Evolutionary conservation across 2,113 vertebrate genomes (phyloP), one percentile per base, ranked within the genome.

Genomic region (Chamaea fasciata): DNA sequence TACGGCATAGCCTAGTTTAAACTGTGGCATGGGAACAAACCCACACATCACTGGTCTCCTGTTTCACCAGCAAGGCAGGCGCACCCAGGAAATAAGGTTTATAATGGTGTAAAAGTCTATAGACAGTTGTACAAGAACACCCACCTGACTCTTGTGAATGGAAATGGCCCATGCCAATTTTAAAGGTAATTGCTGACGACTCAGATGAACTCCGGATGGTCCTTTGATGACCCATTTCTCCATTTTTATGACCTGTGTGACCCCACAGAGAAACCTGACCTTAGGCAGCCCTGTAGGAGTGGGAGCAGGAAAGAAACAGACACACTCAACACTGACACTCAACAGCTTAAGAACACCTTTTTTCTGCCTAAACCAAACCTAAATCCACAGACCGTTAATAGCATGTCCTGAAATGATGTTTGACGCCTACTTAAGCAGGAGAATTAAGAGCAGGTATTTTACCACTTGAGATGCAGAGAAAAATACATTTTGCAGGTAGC

Each of bases 161-260:
- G 99, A 99, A 92, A 99, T 99, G 42, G 99, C 99, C 99, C 99
- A 99, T 79, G 99, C 99, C 83, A 99, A 96, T 96, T 99, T 99
- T 91, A 99, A 98, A 11, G 99, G 99, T 70, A 99, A 96, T 96
- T 99, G 99, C 90, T 98, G 98, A 33, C 99, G 98, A 95, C 98
- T 99, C 90, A 99, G 94, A 70, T 98, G 97, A 82, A 98, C 83
- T 50, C 99, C 99, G 33, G 98, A 98, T 1, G 96, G 93, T 3
- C 98, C 98, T 92, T 99, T 99, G 49, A 99, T 98, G 4, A 98
- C 93, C 99, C 99, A 99, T 80, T 98, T 98, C 96, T 99, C 99
- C 6, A 94, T 95, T 68, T 97, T 99, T 94, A 99, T 97, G 83
- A 98, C 95, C 91, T 99, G 98, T 0, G 98, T 99, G 78, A 98